Evolutionary conservation across 2,888 invertebrate genomes (phyloP).

Genomic region (Anthoptus insignis): DNA sequence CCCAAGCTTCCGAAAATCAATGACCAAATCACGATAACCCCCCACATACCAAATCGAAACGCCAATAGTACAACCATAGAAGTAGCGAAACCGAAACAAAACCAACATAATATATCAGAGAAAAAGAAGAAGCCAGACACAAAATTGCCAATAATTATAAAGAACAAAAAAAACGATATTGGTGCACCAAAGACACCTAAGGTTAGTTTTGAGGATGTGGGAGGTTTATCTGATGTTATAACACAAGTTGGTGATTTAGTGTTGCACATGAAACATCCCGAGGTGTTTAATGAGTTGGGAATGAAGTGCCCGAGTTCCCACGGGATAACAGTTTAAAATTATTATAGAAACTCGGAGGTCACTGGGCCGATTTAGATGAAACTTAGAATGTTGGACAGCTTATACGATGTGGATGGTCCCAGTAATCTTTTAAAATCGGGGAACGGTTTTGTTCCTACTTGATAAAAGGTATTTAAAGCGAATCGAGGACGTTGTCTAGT

Average conservation of each 20-base stretch:
- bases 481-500: too few species aligned
- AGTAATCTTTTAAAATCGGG: too few species aligned
- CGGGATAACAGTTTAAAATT: too few species aligned
- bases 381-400: too few species aligned
- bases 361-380: too few species aligned
- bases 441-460: too few species aligned
- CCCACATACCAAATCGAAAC: constrained; percentile 71
- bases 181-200: constrained; percentile 72
- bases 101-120: constrained; percentile 62
- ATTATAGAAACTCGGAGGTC: too few species aligned
- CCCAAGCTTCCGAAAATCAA: constrained; percentile 81
- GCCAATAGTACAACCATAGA: constrained; percentile 64
- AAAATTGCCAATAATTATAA: constrained; percentile 51
- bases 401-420: too few species aligned
- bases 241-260: constrained; percentile 91
- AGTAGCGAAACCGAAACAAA: constrained; percentile 60
- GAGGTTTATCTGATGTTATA: constrained; percentile 92
- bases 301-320: constrained; percentile 95
- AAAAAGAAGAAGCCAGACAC: constrained; percentile 75
- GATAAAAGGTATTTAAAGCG: too few species aligned
- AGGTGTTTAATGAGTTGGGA: constrained; percentile 95
- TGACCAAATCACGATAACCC: constrained; percentile 82
- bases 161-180: constrained; percentile 68
- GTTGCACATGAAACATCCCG: constrained; percentile 96
- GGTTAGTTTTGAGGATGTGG: constrained; percentile 91